A percentile compares a stretch with the other conserved stretches of the same genome.
These are phyloP conservation scores for Empidonax traillii DNA, from an alignment of 2,113 vertebrate species.

Conservation along the genomic window DNA sequence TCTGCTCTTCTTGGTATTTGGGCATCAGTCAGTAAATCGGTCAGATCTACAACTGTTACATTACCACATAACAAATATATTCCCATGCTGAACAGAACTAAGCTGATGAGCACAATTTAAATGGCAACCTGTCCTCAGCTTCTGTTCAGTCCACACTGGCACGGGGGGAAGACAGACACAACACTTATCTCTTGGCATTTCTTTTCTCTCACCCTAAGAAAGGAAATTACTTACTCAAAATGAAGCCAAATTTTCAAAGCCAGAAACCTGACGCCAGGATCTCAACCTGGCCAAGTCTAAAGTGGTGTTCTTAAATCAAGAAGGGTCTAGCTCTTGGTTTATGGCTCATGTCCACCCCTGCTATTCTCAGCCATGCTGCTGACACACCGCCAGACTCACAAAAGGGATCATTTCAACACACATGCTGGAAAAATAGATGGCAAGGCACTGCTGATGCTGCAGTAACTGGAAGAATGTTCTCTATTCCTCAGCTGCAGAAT, in stretches of 20 bases:
- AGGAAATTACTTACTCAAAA: neutral
- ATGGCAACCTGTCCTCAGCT: neutral
- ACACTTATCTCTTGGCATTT: neutral
- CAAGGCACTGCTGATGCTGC: slow-evolving; percentile 9
- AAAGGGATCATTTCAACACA: neutral
- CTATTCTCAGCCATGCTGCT: neutral
- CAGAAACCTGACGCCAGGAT: neutral
- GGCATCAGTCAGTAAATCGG: neutral
- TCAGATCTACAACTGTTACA: rapidly evolving
- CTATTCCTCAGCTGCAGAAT: neutral
- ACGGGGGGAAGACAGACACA: rapidly evolving
- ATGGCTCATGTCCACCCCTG: neutral
- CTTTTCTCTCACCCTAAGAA: neutral
- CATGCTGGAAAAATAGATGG: slow-evolving; percentile 4
- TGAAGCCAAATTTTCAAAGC: neutral
- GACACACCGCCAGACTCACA: neutral
- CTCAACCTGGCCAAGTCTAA: neutral
- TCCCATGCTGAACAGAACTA: neutral
- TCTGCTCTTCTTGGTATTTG: neutral
- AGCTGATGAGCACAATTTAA: neutral
- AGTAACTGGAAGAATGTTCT: neutral
- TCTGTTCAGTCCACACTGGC: neutral
- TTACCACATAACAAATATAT: neutral
- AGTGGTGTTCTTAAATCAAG: neutral
- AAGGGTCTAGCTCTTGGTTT: neutral